phyloP scores from a whole-genome alignment of 2,888 invertebrate species.

The Campoletis raptor region DNA sequence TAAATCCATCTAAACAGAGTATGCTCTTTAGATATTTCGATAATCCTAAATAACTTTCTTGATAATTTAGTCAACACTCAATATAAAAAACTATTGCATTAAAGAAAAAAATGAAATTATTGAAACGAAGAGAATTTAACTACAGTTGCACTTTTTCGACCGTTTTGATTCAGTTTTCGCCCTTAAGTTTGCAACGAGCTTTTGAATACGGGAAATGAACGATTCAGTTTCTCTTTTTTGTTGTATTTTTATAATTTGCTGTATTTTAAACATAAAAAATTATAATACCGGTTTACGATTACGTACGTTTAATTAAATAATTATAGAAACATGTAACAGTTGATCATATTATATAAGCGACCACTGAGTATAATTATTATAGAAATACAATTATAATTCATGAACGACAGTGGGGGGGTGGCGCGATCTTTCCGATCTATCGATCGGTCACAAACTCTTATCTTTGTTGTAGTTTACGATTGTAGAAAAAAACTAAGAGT shows the following conservation, averaged over 20 bases:
- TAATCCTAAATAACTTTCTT: too few relatives aligned
- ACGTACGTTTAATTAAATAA: constrained; percentile 63
- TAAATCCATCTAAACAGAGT: too few relatives aligned
- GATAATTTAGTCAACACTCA: too few relatives aligned
- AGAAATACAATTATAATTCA: constrained; percentile 55
- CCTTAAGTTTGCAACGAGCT: neutral
- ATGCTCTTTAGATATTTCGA: too few relatives aligned
- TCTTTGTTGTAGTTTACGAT: neutral
- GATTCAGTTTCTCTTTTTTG: neutral
- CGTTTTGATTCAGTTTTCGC: neutral
- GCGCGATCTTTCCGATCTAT: constrained; percentile 11
- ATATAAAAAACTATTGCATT: too few relatives aligned
- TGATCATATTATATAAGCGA: constrained; percentile 19
- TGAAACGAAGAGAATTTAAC: neutral
- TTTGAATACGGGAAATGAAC: neutral
- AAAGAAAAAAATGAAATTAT: neutral
- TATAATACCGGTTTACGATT: constrained; percentile 41
- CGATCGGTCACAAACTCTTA: constrained; percentile 15
- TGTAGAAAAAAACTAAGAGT: neutral
- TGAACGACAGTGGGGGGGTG: constrained; percentile 33
- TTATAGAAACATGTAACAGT: constrained; percentile 44
- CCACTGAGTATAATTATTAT: constrained; percentile 33
- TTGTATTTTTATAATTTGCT: constrained; percentile 30
- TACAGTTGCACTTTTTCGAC: neutral
- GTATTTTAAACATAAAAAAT: constrained; percentile 55